Conservation (phyloP, 1,140 invertebrate species). For the Orussus abietinus region DNA sequence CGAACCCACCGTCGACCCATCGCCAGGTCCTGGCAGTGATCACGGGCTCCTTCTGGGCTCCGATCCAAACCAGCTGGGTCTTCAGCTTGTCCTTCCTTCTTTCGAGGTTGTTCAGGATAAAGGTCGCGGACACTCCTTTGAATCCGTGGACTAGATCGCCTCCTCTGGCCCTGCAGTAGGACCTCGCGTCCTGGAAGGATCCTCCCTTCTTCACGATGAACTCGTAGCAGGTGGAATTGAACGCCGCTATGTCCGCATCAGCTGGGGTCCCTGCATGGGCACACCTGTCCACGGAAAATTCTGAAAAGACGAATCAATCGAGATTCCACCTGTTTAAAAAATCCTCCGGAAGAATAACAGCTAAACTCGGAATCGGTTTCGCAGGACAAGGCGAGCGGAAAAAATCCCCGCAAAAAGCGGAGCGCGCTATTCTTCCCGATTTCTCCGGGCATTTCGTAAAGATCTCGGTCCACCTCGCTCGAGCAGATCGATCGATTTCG, state of each 20-base stretch:
- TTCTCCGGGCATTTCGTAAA: too few species aligned
- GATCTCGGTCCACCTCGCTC: too few species aligned
- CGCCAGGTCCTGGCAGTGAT: conserved; percentile 80
- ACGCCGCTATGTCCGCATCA: conserved; percentile 72
- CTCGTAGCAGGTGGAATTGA: conserved; percentile 85
- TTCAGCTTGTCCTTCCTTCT: conserved; percentile 72
- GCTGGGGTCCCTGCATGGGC: conserved; percentile 64
- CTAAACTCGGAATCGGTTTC: too few species aligned
- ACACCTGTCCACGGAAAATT: conserved; percentile 78
- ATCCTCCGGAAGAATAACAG: too few species aligned
- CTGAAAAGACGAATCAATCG: too few species aligned
- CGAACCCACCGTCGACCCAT: conserved; percentile 78
- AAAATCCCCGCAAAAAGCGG: too few species aligned
- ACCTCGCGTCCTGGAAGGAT: conserved; percentile 73
- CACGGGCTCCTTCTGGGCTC: conserved; percentile 81
- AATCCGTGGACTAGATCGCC: conserved; percentile 79
- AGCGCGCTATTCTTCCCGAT: too few species aligned
- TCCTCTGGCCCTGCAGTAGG: conserved; percentile 70
- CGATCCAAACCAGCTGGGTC: conserved; percentile 87
- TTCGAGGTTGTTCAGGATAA: conserved; percentile 77
- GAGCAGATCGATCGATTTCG: too few species aligned
- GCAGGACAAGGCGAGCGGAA: too few species aligned
- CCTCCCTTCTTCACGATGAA: conserved; percentile 77
- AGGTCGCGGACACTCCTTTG: conserved; percentile 65
- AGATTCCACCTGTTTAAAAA: too few species aligned